Base-by-base conservation (phyloP, 2,797 vertebrate genomes). In the Phoxinus dragarum region DNA sequence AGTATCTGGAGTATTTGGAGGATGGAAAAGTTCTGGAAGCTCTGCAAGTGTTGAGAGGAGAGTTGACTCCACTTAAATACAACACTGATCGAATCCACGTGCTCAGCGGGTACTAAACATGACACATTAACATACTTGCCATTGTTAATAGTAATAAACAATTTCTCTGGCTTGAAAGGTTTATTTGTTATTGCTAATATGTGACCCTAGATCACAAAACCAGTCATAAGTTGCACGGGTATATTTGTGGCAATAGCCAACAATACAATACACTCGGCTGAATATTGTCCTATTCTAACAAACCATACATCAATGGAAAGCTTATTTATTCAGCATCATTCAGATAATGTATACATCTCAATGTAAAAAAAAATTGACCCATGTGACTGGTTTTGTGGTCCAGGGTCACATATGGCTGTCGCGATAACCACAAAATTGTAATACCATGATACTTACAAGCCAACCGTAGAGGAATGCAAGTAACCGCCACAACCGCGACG, bases 1-100 rank as follows among this genome's bases (percentile, higher is more conserved):
- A 99, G 93, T 99, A 99, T 94, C 94, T 99, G 89, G 98, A 99
- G 92, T 99, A 98, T 94, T 95, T 99, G 94, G 98, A 99, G 95
- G 98, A 99, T 17, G 98, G 98, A 84, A 99, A 99, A 94, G 98
- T 99, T 92, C 94, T 99, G 93, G 98, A 99, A 94, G 98, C 98
- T 59, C 96, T 99, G 93, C 98, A 99, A 82, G 98, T 99, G 89
- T 95, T 99, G 52, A 96, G 98, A 88, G 97, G 97, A 90, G 98
- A 99, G 92, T 94, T 99, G 94, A 99, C 98, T 0, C 98, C 98
- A 2, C 95, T 99, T 93, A 99, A 99, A 93, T 99, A 99, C 91
- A 99, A 99, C 92, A 99, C 98, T 61, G 98, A 99, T 88, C 96
- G 98, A 88, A 99, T 99, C 95, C 98, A 99, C 72, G 94, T 99